Percentiles rank a stretch among this genome's conserved stretches.
Evolutionary conservation across 1,140 invertebrate species (phyloP).

Genomic region (Hydropsyche tenuis): DNA sequence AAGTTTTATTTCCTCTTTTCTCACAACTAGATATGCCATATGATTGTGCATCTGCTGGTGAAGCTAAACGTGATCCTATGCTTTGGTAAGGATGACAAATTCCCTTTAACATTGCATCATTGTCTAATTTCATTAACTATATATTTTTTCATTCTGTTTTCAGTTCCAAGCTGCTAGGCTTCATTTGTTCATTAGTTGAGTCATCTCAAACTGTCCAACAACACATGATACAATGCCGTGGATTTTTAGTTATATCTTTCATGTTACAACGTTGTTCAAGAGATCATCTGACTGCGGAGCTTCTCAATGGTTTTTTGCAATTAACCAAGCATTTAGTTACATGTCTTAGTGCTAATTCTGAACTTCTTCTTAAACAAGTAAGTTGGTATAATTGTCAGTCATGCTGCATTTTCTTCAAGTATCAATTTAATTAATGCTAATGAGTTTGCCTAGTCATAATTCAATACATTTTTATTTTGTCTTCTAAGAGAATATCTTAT

Average conservation of each 20-base stretch:
- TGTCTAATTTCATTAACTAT: not conserved
- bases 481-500: not conserved
- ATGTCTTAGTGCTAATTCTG: conserved; percentile 90
- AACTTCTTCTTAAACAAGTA: conserved; percentile 94
- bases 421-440: no score
- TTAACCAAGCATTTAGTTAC: conserved; percentile 96
- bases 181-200: conserved; percentile 97
- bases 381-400: conserved; percentile 43
- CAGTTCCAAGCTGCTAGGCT: conserved; percentile 95
- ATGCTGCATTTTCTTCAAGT: no score
- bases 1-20: conserved; percentile 98
- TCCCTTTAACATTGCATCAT: not conserved
- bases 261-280: conserved; percentile 92
- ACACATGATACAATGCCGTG: conserved; percentile 97
- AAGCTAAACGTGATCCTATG: conserved; percentile 83
- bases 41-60: conserved; percentile 72
- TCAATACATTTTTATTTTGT: no score
- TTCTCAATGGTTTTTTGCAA: conserved; percentile 90
- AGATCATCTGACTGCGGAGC: conserved; percentile 92
- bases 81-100: conserved; percentile 74
- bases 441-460: no score
- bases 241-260: conserved; percentile 97
- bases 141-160: conserved; percentile 53
- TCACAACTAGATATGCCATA: conserved; percentile 95
- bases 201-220: conserved; percentile 97